Base-by-base conservation (phyloP, 2,797 vertebrate species). In the Spea hammondii region DNA sequence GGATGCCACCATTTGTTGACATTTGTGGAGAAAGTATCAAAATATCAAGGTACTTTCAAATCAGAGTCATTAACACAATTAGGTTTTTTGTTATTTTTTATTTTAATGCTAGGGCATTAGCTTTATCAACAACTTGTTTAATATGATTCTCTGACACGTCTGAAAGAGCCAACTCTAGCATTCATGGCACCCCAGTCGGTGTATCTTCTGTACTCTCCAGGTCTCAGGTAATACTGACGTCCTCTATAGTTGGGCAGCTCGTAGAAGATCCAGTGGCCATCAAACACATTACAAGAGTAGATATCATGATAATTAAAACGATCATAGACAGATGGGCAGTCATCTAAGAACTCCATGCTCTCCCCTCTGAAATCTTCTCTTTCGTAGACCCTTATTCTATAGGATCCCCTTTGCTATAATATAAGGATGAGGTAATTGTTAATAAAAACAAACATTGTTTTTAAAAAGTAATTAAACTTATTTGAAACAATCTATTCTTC, bases 281-380 rank as follows among this genome's bases (percentile, higher is more conserved):
- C 85, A 72, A 84, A 70, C 68, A 87, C 17, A 0, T 86, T 85
- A 62, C 75, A 78, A n/a, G 87, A 86, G 65, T 84, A 84, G 62
- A 87, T 84, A 60, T 89, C 83, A 59, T 11, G 83, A 50, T 83
- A 77, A 54, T 80, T 84, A 77, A 88, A 89, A 51, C 82, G 68
- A 1, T 89, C 80, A 32, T 88, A 85, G 51, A 89, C 79, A 73
- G 88, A 85, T 70, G 84, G 6, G 14, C 84, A 86, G 14, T 88
- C 86, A 0, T 85, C 77, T 44, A 68, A 76, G 72, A 88, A 77
- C 65, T 87, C 85, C 9, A 78, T 82, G 74, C 83, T 88, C 6
- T 84, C 85, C 53, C 85, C 85, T 82, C 85, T 76, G 8, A 87
- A 86, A 48, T 85, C 72, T 8, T 88, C 85, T 57, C 79, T 85